Evolutionary conservation across 2,113 vertebrate species (phyloP).

Genomic region (Melanocharis versteri): DNA sequence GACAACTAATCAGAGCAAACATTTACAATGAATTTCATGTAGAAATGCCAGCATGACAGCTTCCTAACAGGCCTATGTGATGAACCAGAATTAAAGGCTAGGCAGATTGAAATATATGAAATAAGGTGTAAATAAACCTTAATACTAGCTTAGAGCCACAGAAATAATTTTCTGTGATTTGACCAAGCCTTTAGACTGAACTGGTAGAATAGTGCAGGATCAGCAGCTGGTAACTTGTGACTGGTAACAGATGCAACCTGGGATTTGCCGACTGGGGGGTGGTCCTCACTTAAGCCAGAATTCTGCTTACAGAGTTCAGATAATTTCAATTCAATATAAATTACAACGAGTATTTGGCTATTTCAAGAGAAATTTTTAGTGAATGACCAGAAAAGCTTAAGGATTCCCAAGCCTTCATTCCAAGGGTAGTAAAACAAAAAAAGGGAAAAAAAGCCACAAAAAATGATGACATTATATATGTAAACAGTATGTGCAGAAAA

Average conservation of each 20-base stretch:
- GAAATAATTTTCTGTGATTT: not conserved
- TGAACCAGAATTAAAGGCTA: not conserved
- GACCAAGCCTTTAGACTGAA: not conserved
- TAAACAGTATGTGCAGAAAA: constrained; percentile 32
- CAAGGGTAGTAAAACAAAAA: not conserved
- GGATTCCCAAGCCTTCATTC: not conserved
- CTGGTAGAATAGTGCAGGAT: not conserved
- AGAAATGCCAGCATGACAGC: not conserved
- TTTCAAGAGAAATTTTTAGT: not conserved
- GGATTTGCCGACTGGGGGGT: not conserved
- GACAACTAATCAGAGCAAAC: not conserved
- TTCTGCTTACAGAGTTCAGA: not conserved
- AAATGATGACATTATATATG: not conserved
- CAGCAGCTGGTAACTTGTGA: not conserved
- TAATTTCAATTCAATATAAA: not conserved
- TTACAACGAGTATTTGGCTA: not conserved
- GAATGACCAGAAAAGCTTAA: not conserved
- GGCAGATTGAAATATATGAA: not conserved
- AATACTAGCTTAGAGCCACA: not conserved
- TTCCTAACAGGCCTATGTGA: not conserved
- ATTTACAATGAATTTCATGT: not conserved
- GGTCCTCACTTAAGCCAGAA: not conserved
- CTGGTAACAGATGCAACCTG: not conserved
- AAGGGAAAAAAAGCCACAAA: fast-evolving
- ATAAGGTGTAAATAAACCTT: not conserved